Conservation (phyloP, 2,797 vertebrate genomes). For the Ataeniobius toweri region DNA sequence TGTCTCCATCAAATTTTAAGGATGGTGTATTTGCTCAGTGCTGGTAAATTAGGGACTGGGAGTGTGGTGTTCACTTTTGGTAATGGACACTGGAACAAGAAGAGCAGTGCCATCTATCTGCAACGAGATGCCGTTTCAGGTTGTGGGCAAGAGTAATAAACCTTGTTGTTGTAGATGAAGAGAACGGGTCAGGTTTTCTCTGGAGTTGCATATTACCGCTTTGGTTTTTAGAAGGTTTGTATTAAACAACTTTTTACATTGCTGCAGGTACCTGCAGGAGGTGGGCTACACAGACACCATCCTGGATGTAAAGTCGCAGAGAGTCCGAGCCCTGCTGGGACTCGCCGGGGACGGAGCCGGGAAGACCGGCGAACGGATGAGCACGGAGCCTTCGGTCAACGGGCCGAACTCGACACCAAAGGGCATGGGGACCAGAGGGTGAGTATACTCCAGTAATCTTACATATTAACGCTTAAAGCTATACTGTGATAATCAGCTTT, state of each 20-base stretch:
- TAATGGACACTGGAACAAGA: not conserved
- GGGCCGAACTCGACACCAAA: constrained; percentile 89
- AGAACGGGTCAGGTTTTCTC: not conserved
- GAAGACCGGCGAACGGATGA: constrained; percentile 82
- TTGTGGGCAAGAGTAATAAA: not conserved
- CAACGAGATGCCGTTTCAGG: not conserved
- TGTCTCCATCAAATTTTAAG: no score
- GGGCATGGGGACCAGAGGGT: constrained; percentile 88
- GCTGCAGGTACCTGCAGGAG: constrained; percentile 93
- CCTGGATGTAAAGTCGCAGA: constrained; percentile 96
- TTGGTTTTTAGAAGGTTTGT: not conserved
- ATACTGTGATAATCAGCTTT: not conserved
- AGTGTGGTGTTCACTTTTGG: not conserved
- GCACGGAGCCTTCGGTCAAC: constrained; percentile 91
- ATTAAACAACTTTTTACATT: not conserved
- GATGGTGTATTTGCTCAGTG: no score
- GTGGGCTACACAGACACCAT: constrained; percentile 99
- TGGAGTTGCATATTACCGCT: not conserved
- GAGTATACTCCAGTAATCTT: constrained; percentile 25
- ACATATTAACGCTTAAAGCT: not conserved
- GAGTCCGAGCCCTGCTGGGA: constrained; percentile 90
- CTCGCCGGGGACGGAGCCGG: constrained; percentile 88
- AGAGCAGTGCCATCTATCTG: not conserved
- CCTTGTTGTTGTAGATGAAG: not conserved
- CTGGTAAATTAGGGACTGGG: not conserved